These are phyloP conservation scores for Anarrhichthys ocellatus DNA, from an alignment of 2,113 vertebrate species.

Conservation along the genomic window DNA sequence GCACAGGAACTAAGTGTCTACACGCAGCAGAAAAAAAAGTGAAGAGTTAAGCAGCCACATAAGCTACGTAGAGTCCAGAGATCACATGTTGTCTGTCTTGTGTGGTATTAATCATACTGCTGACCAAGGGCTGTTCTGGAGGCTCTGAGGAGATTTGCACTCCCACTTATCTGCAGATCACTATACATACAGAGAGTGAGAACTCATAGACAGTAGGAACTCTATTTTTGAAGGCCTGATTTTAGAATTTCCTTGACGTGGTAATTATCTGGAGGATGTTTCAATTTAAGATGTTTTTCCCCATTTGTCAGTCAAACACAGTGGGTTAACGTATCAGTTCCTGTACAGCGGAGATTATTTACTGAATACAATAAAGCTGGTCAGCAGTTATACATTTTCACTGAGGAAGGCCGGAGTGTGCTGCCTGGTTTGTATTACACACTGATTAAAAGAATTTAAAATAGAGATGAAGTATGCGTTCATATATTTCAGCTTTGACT, in stretches of 20 bases:
- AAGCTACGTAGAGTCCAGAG: conserved; percentile 65
- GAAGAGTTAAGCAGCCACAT: conserved; percentile 70
- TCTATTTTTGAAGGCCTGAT: background rate
- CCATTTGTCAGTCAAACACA: background rate
- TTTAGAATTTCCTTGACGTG: background rate
- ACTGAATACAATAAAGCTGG: conserved; percentile 3
- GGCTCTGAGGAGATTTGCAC: conserved; percentile 15
- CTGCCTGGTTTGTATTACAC: conserved; percentile 8
- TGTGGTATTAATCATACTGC: conserved; percentile 73
- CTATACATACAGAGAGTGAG: background rate
- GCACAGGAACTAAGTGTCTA: conserved; percentile 59
- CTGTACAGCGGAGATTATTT: background rate
- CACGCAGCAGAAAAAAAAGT: conserved; percentile 68
- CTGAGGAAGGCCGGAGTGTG: background rate
- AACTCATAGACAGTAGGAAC: background rate
- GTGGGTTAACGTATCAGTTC: background rate
- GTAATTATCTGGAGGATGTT: background rate
- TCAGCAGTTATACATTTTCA: background rate
- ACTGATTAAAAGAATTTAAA: background rate
- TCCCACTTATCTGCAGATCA: conserved; percentile 46
- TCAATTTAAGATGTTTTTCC: background rate
- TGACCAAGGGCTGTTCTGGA: conserved; percentile 59
- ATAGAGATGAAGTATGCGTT: background rate
- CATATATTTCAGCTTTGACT: background rate
- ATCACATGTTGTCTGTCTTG: conserved; percentile 73